Evolutionary conservation across 2,113 vertebrate genomes (phyloP).

Genomic region (Mormoops blainvillei): DNA sequence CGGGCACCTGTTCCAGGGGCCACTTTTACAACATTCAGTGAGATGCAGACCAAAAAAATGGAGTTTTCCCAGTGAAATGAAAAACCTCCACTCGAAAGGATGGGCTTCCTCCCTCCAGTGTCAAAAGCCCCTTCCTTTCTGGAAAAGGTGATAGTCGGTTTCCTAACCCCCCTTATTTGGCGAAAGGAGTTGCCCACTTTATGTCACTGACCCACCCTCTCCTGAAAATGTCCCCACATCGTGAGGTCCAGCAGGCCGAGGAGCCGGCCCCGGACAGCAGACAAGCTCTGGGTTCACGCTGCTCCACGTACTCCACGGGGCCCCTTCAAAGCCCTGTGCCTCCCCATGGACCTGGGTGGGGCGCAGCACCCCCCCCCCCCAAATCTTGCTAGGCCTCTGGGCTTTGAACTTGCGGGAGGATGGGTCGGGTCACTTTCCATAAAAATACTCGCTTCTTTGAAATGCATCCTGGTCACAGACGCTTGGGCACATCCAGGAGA

Average conservation of each 20-base stretch:
- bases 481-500: too few species aligned
- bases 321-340: not conserved
- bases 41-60: fast-evolving
- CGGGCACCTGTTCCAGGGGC: fast-evolving
- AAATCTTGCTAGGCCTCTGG: not conserved
- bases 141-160: not conserved
- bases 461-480: not conserved
- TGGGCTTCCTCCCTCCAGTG: fast-evolving
- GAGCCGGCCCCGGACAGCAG: too few species aligned
- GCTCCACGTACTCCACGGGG: too few species aligned
- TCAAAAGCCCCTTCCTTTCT: not conserved
- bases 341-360: too few species aligned
- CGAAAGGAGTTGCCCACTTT: not conserved
- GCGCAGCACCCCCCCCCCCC: too few species aligned
- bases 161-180: not conserved
- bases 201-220: not conserved
- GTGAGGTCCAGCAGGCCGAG: too few species aligned
- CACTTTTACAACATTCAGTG: too few species aligned
- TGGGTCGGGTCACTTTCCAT: not conserved
- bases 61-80: not conserved
- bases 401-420: not conserved
- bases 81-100: not conserved
- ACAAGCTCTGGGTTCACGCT: too few species aligned
- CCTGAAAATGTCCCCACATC: fast-evolving
- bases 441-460: constrained; percentile 42